Evolutionary conservation across 2,797 vertebrate genomes (phyloP), one percentile per base, ranked within the genome.

Genomic region (Coregonus ussuriensis): DNA sequence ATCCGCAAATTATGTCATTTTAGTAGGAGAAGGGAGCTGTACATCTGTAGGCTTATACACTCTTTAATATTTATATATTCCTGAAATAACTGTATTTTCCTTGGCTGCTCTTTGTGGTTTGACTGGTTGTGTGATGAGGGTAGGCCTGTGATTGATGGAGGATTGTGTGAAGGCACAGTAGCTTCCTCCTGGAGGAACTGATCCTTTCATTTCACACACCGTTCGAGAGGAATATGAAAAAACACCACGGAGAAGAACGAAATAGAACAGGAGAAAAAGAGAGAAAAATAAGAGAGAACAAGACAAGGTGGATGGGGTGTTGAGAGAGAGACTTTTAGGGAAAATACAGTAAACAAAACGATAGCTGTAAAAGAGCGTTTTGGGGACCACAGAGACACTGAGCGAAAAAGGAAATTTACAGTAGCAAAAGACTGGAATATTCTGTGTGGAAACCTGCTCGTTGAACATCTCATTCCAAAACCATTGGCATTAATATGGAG

Each of bases 171-270:
- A 77, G 77, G 70, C 74, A 77, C 78, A 79, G 71, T 75, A 81
- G 81, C 53, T 78, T 47, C 68, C 75, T 78, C 69, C 74, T 67
- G 71, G 29, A 86, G 81, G 69, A 81, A 79, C 73, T 51, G 78
- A 83, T 83, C 71, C 77, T 77, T 72, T 84, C 75, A 83, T 86
- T 82, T 88, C 77, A 82, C 81, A 88, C 78, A 79, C 52, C 53
- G 69, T 83, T 82, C 80, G 78, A 84, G 79, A 82, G 72, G 62
- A 78, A 85, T 75, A 73, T 63, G 59, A 63, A 63, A 63, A 11
- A 63, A 63, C 59, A 63, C 59, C 59, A 62, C 59, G 76, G 51
- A 63, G 72, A 31, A 35, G 16, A 69, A 14, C 5, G n/a, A 51
- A 41, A 65, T 52, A 66, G 62, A 66, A 18, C 16, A 21, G 6